Evolutionary conservation across 2,888 invertebrate species (phyloP).

Genomic region (Sepioteuthis lessoniana): DNA sequence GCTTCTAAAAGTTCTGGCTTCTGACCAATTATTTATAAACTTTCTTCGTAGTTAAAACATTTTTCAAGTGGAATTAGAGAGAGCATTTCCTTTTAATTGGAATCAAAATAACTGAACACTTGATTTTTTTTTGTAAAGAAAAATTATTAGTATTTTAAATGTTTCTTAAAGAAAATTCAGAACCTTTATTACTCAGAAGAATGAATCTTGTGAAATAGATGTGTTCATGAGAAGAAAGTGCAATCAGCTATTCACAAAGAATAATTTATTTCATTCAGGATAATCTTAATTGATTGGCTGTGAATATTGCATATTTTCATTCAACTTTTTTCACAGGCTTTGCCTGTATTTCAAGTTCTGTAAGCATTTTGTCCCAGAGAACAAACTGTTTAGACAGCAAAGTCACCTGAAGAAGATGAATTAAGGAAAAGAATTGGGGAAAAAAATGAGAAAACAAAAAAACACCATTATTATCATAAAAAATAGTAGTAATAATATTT

Average conservation of each 20-base stretch:
- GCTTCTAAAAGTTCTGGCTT: no score
- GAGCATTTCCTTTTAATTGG: background rate
- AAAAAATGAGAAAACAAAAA: background rate
- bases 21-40: background rate
- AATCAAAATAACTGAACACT: background rate
- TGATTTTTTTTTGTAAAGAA: background rate
- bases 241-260: background rate
- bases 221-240: background rate
- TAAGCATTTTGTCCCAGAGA: slow-evolving; percentile 69
- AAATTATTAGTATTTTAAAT: background rate
- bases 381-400: slow-evolving; percentile 70
- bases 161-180: background rate
- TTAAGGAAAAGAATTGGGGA: slow-evolving; percentile 51
- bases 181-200: background rate
- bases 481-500: no score
- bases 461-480: no score
- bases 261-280: background rate
- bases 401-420: slow-evolving; percentile 59
- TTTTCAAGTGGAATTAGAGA: background rate
- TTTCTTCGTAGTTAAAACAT: background rate
- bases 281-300: background rate
- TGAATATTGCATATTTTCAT: background rate
- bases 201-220: background rate
- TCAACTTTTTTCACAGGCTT: slow-evolving; percentile 56
- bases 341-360: slow-evolving; percentile 62